These are phyloP conservation scores for Protomyctophum bolini DNA, from an alignment of 2,113 vertebrate genomes.

Conservation along the genomic window DNA sequence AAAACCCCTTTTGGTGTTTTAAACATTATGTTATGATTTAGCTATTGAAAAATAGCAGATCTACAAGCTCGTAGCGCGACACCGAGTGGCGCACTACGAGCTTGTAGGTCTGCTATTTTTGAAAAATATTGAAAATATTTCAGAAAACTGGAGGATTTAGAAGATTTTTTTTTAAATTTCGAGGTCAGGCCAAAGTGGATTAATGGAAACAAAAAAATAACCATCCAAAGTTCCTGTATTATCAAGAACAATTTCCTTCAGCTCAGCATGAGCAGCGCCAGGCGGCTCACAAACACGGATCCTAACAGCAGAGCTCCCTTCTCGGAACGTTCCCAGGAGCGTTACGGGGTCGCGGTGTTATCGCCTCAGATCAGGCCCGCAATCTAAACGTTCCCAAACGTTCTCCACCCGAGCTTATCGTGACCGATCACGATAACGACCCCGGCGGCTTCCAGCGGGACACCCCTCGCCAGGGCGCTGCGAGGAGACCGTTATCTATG, in stretches of 20 bases:
- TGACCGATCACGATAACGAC: conserved; percentile 46
- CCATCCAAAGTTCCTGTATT: no score
- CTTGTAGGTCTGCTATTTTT: no score
- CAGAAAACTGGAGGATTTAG: no score
- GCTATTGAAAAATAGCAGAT: no score
- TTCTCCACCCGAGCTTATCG: conserved; percentile 48
- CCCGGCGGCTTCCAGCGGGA: conserved; percentile 52
- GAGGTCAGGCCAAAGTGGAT: no score
- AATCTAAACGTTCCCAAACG: conserved; percentile 46
- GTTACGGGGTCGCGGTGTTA: conserved; percentile 38
- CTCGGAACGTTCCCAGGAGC: not conserved
- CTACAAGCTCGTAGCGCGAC: no score
- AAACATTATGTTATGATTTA: no score
- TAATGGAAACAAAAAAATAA: no score
- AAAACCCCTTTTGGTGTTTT: no score
- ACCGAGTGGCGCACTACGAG: no score
- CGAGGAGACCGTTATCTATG: conserved; percentile 53
- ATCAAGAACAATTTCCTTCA: conserved; percentile 22
- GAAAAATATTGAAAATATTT: no score
- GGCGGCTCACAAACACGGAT: conserved; percentile 30
- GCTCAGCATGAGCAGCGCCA: conserved; percentile 5
- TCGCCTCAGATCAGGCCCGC: conserved; percentile 50
- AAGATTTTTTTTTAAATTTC: no score
- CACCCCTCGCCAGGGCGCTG: conserved; percentile 42
- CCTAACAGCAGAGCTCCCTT: conserved; percentile 2